These are phyloP conservation scores for Rhizomys pruinosus DNA, from an alignment of 2,113 vertebrate genomes.

Conservation along the genomic window DNA sequence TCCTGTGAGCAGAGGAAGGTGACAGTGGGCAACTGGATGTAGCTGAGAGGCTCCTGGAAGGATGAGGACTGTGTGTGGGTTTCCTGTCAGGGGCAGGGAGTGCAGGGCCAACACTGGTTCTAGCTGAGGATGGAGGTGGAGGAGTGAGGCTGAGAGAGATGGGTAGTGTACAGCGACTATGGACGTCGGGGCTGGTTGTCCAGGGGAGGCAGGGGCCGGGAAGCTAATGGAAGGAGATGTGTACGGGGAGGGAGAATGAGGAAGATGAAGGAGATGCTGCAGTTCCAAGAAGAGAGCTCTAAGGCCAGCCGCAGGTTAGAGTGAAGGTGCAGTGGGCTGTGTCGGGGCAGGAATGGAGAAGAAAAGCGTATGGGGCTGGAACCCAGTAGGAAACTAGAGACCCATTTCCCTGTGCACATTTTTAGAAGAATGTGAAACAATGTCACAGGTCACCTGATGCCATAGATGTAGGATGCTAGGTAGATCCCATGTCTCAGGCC, in stretches of 20 bases:
- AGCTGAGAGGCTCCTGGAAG: not conserved
- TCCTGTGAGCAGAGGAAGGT: not conserved
- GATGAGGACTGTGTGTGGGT: not conserved
- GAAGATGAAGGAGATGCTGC: not conserved
- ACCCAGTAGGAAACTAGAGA: not conserved
- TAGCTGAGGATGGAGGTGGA: not conserved
- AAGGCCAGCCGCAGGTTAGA: not conserved
- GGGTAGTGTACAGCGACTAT: not conserved
- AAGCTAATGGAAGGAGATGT: not conserved
- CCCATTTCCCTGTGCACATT: not conserved
- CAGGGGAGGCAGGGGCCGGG: not conserved
- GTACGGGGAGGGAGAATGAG: not conserved
- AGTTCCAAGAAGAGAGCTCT: not conserved
- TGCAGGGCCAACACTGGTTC: not conserved
- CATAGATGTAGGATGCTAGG: accelerated
- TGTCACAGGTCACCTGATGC: not conserved
- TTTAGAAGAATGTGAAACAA: not conserved
- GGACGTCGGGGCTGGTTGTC: accelerated
- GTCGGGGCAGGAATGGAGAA: not conserved
- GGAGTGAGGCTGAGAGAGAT: not conserved
- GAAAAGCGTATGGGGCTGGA: not conserved
- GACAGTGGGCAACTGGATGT: not conserved
- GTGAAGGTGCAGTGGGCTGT: not conserved
- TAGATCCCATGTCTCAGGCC: not conserved
- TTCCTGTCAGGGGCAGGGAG: not conserved